Conservation (phyloP, 2,888 invertebrate species). For the Strigamia maritima region DNA sequence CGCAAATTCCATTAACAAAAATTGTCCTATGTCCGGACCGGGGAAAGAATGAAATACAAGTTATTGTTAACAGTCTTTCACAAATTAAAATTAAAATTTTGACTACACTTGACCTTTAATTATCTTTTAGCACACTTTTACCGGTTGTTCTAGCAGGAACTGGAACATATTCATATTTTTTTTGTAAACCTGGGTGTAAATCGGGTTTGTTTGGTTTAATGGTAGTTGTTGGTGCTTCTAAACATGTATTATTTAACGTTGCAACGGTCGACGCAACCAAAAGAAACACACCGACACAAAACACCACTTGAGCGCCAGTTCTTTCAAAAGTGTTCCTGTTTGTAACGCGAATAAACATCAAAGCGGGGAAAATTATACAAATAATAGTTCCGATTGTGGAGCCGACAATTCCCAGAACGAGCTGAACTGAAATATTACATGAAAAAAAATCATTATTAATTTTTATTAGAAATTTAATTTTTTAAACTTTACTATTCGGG, state of each 20-base stretch:
- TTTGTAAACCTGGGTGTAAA: not conserved
- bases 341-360: conserved; percentile 80
- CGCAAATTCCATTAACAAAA: too few species aligned
- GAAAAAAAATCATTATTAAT: not conserved
- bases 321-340: conserved; percentile 80
- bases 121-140: not conserved
- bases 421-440: conserved; percentile 57
- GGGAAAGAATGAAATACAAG: too few species aligned
- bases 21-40: too few species aligned
- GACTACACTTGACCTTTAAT: too few species aligned
- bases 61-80: too few species aligned
- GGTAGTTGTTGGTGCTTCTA: conserved; percentile 48
- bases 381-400: conserved; percentile 92
- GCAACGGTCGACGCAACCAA: conserved; percentile 89
- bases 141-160: not conserved
- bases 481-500: conserved; percentile 65
- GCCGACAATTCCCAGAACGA: conserved; percentile 89
- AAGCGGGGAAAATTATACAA: conserved; percentile 87
- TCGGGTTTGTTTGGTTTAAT: not conserved
- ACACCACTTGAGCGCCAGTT: conserved; percentile 75
- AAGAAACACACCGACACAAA: conserved; percentile 77
- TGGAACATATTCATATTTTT: not conserved
- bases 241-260: conserved; percentile 69
- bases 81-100: too few species aligned
- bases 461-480: conserved; percentile 13